phyloP scores from a whole-genome alignment of 1,140 invertebrate genomes.

The Chironomus tepperi region DNA sequence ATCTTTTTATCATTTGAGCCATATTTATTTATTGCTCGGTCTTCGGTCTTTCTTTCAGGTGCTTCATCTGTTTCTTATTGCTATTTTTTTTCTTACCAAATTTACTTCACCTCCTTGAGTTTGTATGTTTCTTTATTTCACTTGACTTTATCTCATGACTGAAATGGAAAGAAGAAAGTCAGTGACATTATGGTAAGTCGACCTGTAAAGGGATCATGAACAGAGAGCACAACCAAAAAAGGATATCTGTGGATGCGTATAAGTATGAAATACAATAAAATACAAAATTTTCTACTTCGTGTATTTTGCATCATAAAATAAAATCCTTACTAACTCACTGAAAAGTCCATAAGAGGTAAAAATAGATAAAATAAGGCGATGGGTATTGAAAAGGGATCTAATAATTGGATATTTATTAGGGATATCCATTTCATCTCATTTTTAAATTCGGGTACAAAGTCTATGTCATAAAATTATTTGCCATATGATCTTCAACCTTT shows the following conservation, averaged over 20 bases:
- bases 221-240: background rate
- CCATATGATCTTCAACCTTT: too few relatives aligned
- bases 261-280: too few relatives aligned
- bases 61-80: too few relatives aligned
- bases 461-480: too few relatives aligned
- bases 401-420: slow-evolving; percentile 14
- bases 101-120: too few relatives aligned
- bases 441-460: too few relatives aligned
- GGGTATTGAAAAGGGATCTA: background rate
- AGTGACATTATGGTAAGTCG: background rate
- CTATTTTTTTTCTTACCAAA: too few relatives aligned
- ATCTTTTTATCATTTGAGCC: slow-evolving; percentile 23
- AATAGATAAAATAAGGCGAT: background rate
- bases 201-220: background rate
- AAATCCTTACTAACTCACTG: background rate
- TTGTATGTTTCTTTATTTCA: too few relatives aligned
- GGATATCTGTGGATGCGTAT: background rate
- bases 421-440: background rate
- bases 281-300: background rate
- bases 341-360: background rate
- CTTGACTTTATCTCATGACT: too few relatives aligned
- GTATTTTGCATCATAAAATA: background rate
- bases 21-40: slow-evolving; percentile 12
- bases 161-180: background rate
- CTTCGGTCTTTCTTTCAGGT: background rate